These are phyloP conservation scores for Calvadosia cruxmelitensis DNA, from an alignment of 30 jellyfish, hydroid and myxozoan genomes.

Conservation along the genomic window DNA sequence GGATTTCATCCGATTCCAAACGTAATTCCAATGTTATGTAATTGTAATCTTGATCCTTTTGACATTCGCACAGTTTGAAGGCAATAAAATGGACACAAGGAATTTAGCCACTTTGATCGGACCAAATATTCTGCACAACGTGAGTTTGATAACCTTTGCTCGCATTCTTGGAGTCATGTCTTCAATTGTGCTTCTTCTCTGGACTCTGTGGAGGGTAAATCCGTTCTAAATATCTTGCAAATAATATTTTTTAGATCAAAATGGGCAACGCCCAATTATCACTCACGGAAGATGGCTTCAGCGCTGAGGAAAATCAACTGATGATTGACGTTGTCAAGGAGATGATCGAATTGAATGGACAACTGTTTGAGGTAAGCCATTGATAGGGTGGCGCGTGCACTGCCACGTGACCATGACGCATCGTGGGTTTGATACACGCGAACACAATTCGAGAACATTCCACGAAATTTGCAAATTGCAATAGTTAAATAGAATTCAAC, in stretches of 20 bases:
- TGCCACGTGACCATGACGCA: too few species aligned
- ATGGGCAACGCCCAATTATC: neutral
- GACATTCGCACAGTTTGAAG: constrained; percentile 46
- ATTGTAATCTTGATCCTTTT: too few species aligned
- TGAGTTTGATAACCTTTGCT: constrained; percentile 2
- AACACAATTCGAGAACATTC: too few species aligned
- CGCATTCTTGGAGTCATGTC: neutral
- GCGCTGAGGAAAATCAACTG: constrained; percentile 80
- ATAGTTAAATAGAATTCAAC: too few species aligned
- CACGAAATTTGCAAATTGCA: too few species aligned
- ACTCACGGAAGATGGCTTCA: constrained; percentile 45
- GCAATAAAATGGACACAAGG: constrained; percentile 83
- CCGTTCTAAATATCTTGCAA: neutral
- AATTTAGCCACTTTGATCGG: constrained; percentile 86
- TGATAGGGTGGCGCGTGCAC: neutral
- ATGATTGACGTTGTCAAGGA: constrained; percentile 68
- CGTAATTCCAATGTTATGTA: too few species aligned
- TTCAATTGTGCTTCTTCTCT: too few species aligned
- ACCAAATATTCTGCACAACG: constrained; percentile 85
- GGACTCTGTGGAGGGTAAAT: too few species aligned
- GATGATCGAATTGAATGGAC: constrained; percentile 55
- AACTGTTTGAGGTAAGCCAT: constrained; percentile 43
- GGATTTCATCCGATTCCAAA: too few species aligned
- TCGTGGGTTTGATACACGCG: too few species aligned
- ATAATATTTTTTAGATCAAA: neutral